Base-by-base conservation (phyloP, 2,797 vertebrate species). In the Enteromius argenteus region DNA sequence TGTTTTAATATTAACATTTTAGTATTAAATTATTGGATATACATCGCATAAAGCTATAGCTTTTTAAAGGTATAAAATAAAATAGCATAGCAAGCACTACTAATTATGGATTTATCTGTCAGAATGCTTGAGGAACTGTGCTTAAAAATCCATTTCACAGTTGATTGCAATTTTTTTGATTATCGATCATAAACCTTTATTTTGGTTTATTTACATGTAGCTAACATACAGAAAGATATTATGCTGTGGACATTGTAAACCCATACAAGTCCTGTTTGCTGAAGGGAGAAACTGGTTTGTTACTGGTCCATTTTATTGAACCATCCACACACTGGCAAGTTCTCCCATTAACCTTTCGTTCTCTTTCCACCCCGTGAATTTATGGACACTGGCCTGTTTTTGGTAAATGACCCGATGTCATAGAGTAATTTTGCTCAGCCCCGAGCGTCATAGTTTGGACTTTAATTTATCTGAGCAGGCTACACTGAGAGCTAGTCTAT, bases 381-480 rank as follows among this genome's bases (percentile, higher is more conserved):
- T 83, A 77, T 80, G 68, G 83, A 78, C 44, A 27, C 42, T 58
- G 42, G 44, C 46, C 42, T 78, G 17, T 32, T 51, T 87, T 83
- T 83, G 69, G 77, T 71, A 80, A 84, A 73, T 83, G 80, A 60
- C 58, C 64, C 39, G 0, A 32, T 53, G 35, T 30, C 46, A 13
- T 56, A 39, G 58, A 80, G 30, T 37, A 74, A 81, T 85, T 75
- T 60, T 23, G 21, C 64, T 77, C 37, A 21, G 79, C 56, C 69
- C 62, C 27, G 42, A 76, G 83, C 14, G 4, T n/a, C 68, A 39
- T 76, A 44, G 46, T 72, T 84, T 74, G 58, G 79, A 73, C 73
- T 78, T 73, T 82, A 72, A 81, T 85, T 87, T 85, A 81, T 85
- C 35, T 81, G 42, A 60, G 67, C 58, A 56, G 78, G 56, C 58